Conservation (phyloP, 2,797 vertebrate genomes). For the Pseudocheirus occidentalis region DNA sequence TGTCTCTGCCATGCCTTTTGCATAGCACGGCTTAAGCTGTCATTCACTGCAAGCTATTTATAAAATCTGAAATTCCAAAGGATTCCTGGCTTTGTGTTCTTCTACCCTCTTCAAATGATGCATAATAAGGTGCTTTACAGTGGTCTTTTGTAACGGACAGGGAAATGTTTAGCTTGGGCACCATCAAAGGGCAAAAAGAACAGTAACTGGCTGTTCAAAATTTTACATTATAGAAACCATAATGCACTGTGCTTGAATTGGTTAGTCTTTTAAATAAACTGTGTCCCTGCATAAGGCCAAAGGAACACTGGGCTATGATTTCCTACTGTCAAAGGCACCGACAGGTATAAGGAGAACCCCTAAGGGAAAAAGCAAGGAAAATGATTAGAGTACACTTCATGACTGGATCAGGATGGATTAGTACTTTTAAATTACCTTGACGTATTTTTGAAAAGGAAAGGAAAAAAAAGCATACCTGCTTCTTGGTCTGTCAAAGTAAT, state of each 20-base stretch:
- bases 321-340: constrained; percentile 41
- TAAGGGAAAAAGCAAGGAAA: constrained; percentile 48
- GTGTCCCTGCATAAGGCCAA: constrained; percentile 66
- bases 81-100: constrained; percentile 79
- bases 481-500: neutral
- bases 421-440: neutral
- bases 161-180: constrained; percentile 77
- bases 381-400: constrained; percentile 44
- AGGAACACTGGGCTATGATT: constrained; percentile 68
- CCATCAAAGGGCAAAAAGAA: constrained; percentile 78
- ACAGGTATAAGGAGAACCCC: constrained; percentile 66
- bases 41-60: constrained; percentile 75
- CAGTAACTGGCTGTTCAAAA: constrained; percentile 79
- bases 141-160: constrained; percentile 79
- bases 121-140: constrained; percentile 80
- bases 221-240: constrained; percentile 79
- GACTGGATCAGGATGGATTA: constrained; percentile 28
- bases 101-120: constrained; percentile 78
- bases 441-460: neutral
- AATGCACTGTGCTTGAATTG: constrained; percentile 71
- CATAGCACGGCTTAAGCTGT: constrained; percentile 69
- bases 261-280: constrained; percentile 78
- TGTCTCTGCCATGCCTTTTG: constrained; percentile 70
- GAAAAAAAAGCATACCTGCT: neutral
- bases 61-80: constrained; percentile 81